phyloP scores from a whole-genome alignment of 2,797 vertebrate genomes.

The Etheostoma nigrum region DNA sequence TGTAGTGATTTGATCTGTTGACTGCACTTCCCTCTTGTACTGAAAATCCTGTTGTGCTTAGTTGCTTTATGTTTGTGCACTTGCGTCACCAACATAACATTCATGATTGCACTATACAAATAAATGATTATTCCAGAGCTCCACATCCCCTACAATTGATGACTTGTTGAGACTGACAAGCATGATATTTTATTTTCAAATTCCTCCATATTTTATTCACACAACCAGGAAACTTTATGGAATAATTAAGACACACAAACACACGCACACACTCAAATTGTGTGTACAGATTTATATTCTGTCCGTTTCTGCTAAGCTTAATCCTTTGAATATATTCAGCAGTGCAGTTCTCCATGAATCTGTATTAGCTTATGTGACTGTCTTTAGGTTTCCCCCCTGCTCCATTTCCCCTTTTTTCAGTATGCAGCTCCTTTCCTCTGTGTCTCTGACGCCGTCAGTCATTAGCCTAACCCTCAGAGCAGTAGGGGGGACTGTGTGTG shows the following conservation, averaged over 20 bases:
- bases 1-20: not conserved
- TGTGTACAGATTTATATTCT: slow-evolving; percentile 11
- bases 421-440: slow-evolving; percentile 43
- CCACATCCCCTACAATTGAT: not conserved
- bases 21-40: not conserved
- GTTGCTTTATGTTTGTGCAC: not conserved
- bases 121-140: slow-evolving; percentile 10
- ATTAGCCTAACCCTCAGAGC: slow-evolving; percentile 66
- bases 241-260: not conserved
- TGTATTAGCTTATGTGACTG: slow-evolving; percentile 22
- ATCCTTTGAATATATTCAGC: slow-evolving; percentile 1
- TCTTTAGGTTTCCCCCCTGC: slow-evolving; percentile 48
- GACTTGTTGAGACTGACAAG: slow-evolving; percentile 3
- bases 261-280: not conserved
- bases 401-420: slow-evolving; percentile 58
- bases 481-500: slow-evolving; percentile 20
- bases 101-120: not conserved
- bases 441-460: slow-evolving; percentile 57
- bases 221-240: not conserved
- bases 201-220: not conserved
- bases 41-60: not conserved
- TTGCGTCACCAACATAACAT: not conserved
- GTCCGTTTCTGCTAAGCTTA: not conserved
- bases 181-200: not conserved
- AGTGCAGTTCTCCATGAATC: not conserved